Base-by-base conservation (phyloP, 2,888 invertebrate species). In the Odontocerum albicorne region DNA sequence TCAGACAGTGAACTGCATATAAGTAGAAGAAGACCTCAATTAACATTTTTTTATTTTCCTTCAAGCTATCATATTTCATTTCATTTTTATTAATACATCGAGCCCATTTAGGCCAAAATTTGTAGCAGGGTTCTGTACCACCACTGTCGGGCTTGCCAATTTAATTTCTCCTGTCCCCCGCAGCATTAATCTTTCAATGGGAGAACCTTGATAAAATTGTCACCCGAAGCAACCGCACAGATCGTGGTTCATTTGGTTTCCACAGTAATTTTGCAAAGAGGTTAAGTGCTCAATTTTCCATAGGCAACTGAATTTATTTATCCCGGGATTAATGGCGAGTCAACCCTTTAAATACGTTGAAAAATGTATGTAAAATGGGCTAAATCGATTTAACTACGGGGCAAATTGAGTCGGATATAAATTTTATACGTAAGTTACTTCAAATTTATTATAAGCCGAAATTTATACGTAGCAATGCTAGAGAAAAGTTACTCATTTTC, bases 261-360 rank as follows among this genome's bases (percentile, higher is more conserved):
- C 27, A 10, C 10, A 27, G 27, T 27, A 27, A 27, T 27, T 27
- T 27, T 10, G 27, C 27, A 27, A 27, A 27, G 10, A 27, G 27
- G 27, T 27, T 27, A 27, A 27, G 31, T 13, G 35, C 33, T n/a
- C 46, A 35, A 17, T 46, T 46, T 39, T 46, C 19, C 19, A 20
- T 20, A 20, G 21, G 13, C 35, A 35, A 35, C 32, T 36, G 46
- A 46, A 46, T 35, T 46, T 35, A 35, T 46, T 46, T 46, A 33
- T 32, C 13, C 20, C 46, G 13, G 35, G 35, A 46, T 33, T 35
- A 46, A 46, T 46, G 46, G 36, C 33, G 35, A 32, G 46, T 46
- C 46, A 46, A 35, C 46, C 46, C 32, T 46, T 46, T 46, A 32
- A 46, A 46, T 46, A 32, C 33, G 20, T 21, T 46, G 46, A 46